Base-by-base conservation (phyloP, 2,113 vertebrate species). In the Amblyornis subalaris region DNA sequence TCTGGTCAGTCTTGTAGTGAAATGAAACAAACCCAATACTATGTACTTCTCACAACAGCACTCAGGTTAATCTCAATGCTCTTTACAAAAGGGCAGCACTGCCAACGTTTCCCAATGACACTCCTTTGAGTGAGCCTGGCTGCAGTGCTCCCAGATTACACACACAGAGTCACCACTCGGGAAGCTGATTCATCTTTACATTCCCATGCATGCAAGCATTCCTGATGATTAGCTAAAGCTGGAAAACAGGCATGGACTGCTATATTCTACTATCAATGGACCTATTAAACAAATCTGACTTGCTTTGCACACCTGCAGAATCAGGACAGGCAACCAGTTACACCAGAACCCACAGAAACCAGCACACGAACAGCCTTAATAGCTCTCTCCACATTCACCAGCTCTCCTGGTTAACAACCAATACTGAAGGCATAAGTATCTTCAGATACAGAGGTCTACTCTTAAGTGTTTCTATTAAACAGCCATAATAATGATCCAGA, bases 151-250 rank as follows among this genome's bases (percentile, higher is more conserved):
- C 85, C 54, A 87, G 83, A 58, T 58, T 26, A 69, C 31, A 48
- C 1, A n/a, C 16, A 55, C 0, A 0, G 2, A 53, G 6, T 45
- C 50, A 66, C 28, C 72, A 24, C 67, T 60, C 9, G 2, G 79
- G 50, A 86, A 55, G 57, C 28, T 1, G 19, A 86, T 42, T 80
- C n/a, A 57, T 23, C 67, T 54, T 58, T 13, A 50, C 64, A 35
- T 17, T 69, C 22, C 51, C 55, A 44, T 22, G 50, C 38, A 51
- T 9, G 28, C 42, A 55, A 79, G 33, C 40, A 29, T 66, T 38
- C 45, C 60, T 42, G 83, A 45, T 77, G 33, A 88, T 11, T 24
- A 81, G 31, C 38, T 54, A 36, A 77, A 73, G 51, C 50, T 65
- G 38, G 62, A 31, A 45, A 91, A 79, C 13, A 53, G 48, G 53